Percentiles rank a stretch among this genome's conserved stretches.
phyloP scores from a whole-genome alignment of 2,113 vertebrate species.

The Boulengeromyrus knoepffleri region DNA sequence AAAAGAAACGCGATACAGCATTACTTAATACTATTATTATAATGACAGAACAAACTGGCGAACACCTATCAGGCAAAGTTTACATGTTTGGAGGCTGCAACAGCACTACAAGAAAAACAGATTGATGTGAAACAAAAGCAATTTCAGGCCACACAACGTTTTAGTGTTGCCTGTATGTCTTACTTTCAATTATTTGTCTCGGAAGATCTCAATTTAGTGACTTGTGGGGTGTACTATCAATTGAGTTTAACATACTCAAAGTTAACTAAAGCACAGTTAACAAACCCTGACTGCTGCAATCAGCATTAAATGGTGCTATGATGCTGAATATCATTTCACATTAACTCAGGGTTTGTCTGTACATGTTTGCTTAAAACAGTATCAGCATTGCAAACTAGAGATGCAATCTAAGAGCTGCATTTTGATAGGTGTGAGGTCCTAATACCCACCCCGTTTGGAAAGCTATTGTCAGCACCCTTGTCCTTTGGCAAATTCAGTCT shows the following conservation, averaged over 20 bases:
- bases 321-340: not conserved
- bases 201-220: not conserved
- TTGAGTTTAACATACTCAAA: not conserved
- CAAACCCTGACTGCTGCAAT: not conserved
- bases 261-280: not conserved
- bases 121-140: not conserved
- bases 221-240: not conserved
- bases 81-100: not conserved
- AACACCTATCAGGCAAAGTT: too few species aligned
- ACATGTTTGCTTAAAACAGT: not conserved
- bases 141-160: not conserved
- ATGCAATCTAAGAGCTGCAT: not conserved
- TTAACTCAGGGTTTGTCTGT: not conserved
- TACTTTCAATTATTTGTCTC: not conserved
- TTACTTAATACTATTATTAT: too few species aligned
- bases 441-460: not conserved
- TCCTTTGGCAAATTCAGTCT: not conserved
- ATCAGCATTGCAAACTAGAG: not conserved
- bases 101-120: not conserved
- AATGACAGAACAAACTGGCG: too few species aligned
- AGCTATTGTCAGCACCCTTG: not conserved
- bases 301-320: not conserved
- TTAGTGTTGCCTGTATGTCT: not conserved
- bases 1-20: too few species aligned
- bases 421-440: not conserved